These are phyloP conservation scores for Bombus sylvicola DNA, from an alignment of 1,140 invertebrate species.

Conservation along the genomic window DNA sequence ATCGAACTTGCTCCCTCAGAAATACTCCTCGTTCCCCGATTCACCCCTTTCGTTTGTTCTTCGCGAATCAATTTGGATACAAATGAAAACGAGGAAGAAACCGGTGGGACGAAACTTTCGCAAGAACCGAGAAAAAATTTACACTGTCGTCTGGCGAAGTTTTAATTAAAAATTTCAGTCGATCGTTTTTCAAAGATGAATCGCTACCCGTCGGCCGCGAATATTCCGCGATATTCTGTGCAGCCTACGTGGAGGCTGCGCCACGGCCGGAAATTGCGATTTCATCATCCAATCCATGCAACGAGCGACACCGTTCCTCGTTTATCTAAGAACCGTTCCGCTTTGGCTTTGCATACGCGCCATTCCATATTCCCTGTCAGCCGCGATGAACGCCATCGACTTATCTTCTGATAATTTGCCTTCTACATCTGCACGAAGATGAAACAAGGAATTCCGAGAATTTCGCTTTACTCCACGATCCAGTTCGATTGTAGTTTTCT, in stretches of 20 bases:
- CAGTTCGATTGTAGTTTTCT: neutral
- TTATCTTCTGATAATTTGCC: no score
- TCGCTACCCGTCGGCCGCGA: neutral
- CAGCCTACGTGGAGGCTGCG: neutral
- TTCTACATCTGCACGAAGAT: no score
- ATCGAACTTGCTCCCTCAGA: neutral
- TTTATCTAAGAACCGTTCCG: conserved; percentile 19
- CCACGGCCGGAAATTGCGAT: conserved; percentile 41
- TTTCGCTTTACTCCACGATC: no score
- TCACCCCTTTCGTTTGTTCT: neutral
- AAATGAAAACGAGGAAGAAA: neutral
- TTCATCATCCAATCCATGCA: conserved; percentile 20
- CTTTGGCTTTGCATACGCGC: no score
- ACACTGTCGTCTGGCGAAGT: neutral
- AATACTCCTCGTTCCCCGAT: neutral
- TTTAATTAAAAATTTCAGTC: conserved; percentile 20
- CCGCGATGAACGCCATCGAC: neutral
- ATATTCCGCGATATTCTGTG: neutral
- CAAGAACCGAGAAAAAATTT: neutral
- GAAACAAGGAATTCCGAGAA: no score
- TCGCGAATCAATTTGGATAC: neutral
- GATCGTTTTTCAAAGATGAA: neutral
- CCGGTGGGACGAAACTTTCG: neutral
- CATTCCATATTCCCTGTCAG: neutral
- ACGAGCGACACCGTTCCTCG: neutral